These are phyloP conservation scores for Anguilla marmorata DNA, from an alignment of 2,797 vertebrate species.

Conservation along the genomic window DNA sequence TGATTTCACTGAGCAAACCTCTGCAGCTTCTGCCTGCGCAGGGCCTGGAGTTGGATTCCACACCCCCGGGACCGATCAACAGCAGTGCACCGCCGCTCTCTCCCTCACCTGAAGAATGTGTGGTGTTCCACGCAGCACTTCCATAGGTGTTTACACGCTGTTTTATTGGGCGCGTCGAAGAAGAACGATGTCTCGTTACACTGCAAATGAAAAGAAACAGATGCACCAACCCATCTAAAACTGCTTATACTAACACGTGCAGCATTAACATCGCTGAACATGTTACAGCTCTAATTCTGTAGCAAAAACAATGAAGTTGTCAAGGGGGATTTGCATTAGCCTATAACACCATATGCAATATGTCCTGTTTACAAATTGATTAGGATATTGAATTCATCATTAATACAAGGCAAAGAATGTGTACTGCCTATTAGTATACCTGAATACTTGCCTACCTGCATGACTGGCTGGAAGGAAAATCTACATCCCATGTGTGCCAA, in stretches of 20 bases:
- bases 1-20: constrained; percentile 33
- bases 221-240: neutral
- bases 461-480: neutral
- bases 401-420: neutral
- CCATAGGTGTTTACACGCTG: constrained; percentile 83
- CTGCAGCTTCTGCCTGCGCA: neutral
- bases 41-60: neutral
- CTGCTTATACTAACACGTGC: neutral
- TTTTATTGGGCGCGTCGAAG: constrained; percentile 81
- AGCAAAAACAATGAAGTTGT: neutral
- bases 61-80: constrained; percentile 9
- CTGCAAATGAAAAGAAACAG: constrained; percentile 56
- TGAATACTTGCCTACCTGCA: neutral
- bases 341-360: neutral
- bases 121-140: constrained; percentile 87
- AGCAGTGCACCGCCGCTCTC: neutral
- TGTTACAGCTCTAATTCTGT: neutral
- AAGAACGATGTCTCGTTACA: constrained; percentile 88
- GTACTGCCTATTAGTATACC: neutral
- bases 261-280: neutral
- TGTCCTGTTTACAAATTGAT: neutral
- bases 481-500: neutral
- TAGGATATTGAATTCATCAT: neutral
- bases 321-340: neutral
- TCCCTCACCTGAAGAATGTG: constrained; percentile 82